These are phyloP conservation scores for Trichogramma dendrolimi DNA, from an alignment of 2,888 invertebrate species.

Conservation along the genomic window DNA sequence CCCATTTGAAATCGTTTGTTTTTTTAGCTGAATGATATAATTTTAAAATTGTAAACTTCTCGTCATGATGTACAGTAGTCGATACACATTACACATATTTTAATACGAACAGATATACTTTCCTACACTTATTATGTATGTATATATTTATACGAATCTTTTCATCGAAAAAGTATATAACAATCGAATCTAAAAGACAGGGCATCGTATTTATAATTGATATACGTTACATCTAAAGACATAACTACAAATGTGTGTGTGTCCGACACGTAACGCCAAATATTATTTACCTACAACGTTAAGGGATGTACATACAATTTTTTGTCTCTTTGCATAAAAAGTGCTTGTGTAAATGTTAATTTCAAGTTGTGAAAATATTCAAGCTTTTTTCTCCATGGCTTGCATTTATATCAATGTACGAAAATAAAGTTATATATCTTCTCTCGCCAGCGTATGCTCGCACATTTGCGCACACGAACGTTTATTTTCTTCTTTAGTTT, in stretches of 20 bases:
- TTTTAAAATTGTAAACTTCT: no score
- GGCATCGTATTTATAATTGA: constrained; percentile 1
- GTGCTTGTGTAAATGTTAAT: constrained; percentile 4
- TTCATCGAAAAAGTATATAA: constrained; percentile 19
- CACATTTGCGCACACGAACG: no score
- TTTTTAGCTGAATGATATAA: no score
- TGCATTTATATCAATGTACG: constrained; percentile 13
- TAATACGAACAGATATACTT: constrained; percentile 1
- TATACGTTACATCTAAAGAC: not conserved
- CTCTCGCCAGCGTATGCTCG: no score
- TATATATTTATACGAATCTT: constrained; percentile 8
- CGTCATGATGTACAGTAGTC: no score
- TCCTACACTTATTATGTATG: constrained; percentile 12
- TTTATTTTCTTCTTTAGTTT: no score
- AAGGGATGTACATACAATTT: no score
- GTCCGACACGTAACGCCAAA: no score
- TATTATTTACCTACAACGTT: no score
- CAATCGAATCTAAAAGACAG: constrained; percentile 19
- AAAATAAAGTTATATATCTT: constrained; percentile 14
- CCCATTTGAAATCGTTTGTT: no score
- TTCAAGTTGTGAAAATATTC: constrained; percentile 19
- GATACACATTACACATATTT: no score
- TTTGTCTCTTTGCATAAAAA: constrained; percentile 1
- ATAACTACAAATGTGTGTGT: no score
- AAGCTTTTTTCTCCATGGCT: constrained; percentile 13